These are phyloP conservation scores for Ovibos moschatus DNA, from an alignment of 2,113 vertebrate species.

Conservation along the genomic window DNA sequence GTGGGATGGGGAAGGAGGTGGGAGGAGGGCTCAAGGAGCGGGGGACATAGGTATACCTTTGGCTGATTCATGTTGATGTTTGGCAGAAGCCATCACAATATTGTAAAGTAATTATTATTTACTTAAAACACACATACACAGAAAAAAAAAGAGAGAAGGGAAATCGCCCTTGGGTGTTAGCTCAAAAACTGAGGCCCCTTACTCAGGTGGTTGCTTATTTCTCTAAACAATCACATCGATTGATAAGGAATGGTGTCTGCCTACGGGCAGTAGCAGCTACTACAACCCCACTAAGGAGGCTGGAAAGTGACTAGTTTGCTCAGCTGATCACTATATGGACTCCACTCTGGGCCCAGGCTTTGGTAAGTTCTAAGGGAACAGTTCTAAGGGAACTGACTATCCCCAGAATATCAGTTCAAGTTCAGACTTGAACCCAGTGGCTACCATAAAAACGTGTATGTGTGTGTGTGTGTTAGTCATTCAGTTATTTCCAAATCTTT, in stretches of 20 bases:
- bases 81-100: not conserved
- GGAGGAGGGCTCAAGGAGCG: not conserved
- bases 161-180: not conserved
- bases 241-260: not conserved
- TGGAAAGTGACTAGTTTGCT: not conserved
- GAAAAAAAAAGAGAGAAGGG: fast-evolving
- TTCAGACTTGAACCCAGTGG: not conserved
- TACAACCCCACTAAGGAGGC: not conserved
- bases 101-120: not conserved
- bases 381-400: not conserved
- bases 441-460: not conserved
- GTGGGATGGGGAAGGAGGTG: not conserved
- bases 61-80: not conserved
- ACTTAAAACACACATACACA: not conserved
- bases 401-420: not conserved
- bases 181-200: not conserved
- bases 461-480: not conserved
- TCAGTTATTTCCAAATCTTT: not conserved
- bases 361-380: not conserved
- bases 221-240: not conserved
- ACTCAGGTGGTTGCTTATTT: not conserved
- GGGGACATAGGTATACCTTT: not conserved
- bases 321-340: not conserved
- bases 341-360: not conserved
- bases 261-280: not conserved